phyloP scores from a whole-genome alignment of 2,888 invertebrate species.

The Formica aserva region DNA sequence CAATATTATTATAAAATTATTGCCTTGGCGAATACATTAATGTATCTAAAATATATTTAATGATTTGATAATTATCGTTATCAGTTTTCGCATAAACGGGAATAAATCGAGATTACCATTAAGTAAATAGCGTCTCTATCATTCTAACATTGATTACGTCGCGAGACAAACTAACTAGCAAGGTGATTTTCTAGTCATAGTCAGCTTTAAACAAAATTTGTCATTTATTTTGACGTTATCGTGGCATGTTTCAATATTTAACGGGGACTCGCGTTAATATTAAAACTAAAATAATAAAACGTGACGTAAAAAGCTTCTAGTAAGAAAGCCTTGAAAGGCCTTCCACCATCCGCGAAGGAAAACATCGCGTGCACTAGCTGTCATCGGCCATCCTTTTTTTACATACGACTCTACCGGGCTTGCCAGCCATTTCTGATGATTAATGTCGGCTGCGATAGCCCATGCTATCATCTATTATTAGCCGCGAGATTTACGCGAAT shows the following conservation, averaged over 20 bases:
- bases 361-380: constrained; percentile 48
- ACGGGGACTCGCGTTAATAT: neutral
- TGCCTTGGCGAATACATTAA: neutral
- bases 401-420: constrained; percentile 25
- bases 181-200: neutral
- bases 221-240: constrained; percentile 14
- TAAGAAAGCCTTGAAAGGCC: constrained; percentile 14
- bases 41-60: no score
- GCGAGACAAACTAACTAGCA: neutral
- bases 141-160: neutral
- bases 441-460: constrained; percentile 45
- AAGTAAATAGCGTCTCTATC: neutral
- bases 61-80: neutral
- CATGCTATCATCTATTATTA: constrained; percentile 56
- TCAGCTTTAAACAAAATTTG: neutral
- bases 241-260: neutral
- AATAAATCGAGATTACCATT: constrained; percentile 2
- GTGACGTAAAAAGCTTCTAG: neutral
- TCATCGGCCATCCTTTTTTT: constrained; percentile 45
- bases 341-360: constrained; percentile 14
- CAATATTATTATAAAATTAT: neutral
- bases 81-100: neutral
- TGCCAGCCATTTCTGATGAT: constrained; percentile 45
- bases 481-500: constrained; percentile 48
- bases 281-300: constrained; percentile 32